Evolutionary conservation across 2,888 invertebrate species (phyloP), one percentile per base, ranked within the genome.

Genomic region (Cataglyphis rosenhaueri): DNA sequence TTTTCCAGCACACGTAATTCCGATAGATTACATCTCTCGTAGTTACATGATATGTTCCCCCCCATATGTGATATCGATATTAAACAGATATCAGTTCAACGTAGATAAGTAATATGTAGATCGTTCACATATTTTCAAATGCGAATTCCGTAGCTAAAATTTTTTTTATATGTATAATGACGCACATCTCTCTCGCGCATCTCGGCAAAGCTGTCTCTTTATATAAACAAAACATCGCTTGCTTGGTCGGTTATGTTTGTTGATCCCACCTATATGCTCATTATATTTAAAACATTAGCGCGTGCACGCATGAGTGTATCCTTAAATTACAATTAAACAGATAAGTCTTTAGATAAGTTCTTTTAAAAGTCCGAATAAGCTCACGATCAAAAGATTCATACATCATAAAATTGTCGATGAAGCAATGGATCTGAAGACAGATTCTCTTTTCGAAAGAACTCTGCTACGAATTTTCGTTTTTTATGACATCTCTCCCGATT

Each of bases 191-290:
- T 21, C 3, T 18, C 55, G 55, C 18, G 18, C 48, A 48, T 18
- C 48, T 59, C 12, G 57, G 48, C 61, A 15, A 74, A 48, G 29
- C 29, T 74, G 29, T 61, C 9, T 61, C 9, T 62, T 62, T 44
- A 15, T 25, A 0, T n/a, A 35, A 25, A 41, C 8, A 29, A 61
- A 15, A 44, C 61, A 18, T 21, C 29, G 10, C 25, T 62, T 21
- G 15, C 44, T 62, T 74, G 74, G 62, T 74, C 74, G 32, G 1
- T 48, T 62, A n/a, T 41, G n/a, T 74, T 74, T 44, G 41, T 48
- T 74, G 74, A 44, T 74, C 21, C 44, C 48, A 32, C n/a, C 18
- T 32, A 9, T 44, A 41, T 29, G 3, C 25, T 12, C 59, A 41
- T 41, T 41, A 44, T 48, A 15, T 8, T 41, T 41, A 57, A 71